Evolutionary conservation across 2,113 vertebrate species (phyloP).

Genomic region (Diphyllodes magnificus): DNA sequence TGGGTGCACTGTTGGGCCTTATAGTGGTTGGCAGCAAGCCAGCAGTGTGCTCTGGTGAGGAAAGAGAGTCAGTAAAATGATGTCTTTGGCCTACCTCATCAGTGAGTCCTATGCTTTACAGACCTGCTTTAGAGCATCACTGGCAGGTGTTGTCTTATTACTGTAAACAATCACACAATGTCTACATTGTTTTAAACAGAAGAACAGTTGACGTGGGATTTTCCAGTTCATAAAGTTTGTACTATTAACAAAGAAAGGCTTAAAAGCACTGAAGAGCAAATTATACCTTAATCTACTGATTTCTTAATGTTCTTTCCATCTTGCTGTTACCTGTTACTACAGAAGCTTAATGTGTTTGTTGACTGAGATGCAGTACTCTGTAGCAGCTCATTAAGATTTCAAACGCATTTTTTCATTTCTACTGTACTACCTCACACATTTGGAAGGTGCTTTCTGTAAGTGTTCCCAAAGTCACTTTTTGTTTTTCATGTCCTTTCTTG

Average conservation of each 20-base stretch:
- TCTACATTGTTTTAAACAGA: neutral
- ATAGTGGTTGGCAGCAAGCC: neutral
- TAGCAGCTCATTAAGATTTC: neutral
- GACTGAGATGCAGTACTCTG: neutral
- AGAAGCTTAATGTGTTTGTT: neutral
- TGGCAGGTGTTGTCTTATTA: neutral
- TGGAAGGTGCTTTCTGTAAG: neutral
- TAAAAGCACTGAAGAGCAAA: neutral
- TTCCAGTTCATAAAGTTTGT: neutral
- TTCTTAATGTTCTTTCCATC: neutral
- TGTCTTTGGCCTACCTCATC: neutral
- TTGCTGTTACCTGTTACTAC: neutral
- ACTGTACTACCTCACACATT: neutral
- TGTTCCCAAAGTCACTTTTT: neutral
- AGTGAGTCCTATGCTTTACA: neutral
- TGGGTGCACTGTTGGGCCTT: neutral
- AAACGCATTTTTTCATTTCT: neutral
- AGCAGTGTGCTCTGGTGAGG: neutral
- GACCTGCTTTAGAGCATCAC: neutral
- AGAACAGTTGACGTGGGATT: neutral
- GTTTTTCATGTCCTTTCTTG: neutral
- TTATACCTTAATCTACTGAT: neutral
- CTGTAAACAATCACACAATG: neutral
- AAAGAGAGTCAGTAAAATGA: neutral
- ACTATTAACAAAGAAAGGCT: neutral